These are phyloP conservation scores for Labrus mixtus DNA, from an alignment of 2,113 vertebrate species.

Conservation along the genomic window DNA sequence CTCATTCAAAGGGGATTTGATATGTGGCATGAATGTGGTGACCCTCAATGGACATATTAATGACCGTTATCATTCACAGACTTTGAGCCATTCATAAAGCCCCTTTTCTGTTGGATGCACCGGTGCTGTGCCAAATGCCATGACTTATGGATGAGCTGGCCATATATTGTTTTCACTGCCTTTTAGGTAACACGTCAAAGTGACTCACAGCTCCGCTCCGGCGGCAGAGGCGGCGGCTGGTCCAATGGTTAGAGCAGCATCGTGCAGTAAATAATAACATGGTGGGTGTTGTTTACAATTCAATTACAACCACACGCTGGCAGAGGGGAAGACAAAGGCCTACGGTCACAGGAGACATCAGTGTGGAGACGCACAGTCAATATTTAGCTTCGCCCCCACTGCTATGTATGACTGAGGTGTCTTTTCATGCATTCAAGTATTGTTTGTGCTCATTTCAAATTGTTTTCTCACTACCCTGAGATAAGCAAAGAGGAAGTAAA, in stretches of 20 bases:
- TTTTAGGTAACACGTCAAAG: conserved; percentile 91
- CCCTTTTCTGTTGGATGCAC: conserved; percentile 85
- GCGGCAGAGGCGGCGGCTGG: conserved; percentile 44
- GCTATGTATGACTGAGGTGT: conserved; percentile 62
- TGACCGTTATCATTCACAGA: conserved; percentile 94
- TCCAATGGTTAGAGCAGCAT: conserved; percentile 61
- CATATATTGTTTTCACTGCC: conserved; percentile 86
- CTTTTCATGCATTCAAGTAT: conserved; percentile 53
- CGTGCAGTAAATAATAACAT: conserved; percentile 78
- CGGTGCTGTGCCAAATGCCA: conserved; percentile 88
- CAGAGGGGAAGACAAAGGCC: conserved; percentile 64
- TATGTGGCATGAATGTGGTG: conserved; percentile 96
- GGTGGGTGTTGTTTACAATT: conserved; percentile 80
- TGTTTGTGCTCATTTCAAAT: conserved; percentile 37
- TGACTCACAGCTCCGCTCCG: conserved; percentile 84
- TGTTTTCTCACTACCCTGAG: conserved; percentile 10
- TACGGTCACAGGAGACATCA: conserved; percentile 63
- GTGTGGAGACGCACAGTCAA: conserved; percentile 70
- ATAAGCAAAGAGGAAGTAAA: neutral
- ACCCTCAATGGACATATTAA: conserved; percentile 96
- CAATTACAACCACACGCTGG: conserved; percentile 71
- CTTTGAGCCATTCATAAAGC: conserved; percentile 89
- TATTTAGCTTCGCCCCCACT: conserved; percentile 60
- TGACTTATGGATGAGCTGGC: conserved; percentile 96
- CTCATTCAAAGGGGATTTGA: conserved; percentile 98